Conservation (phyloP, 1,140 invertebrate genomes). For the Dolichoris vasculosae region DNA sequence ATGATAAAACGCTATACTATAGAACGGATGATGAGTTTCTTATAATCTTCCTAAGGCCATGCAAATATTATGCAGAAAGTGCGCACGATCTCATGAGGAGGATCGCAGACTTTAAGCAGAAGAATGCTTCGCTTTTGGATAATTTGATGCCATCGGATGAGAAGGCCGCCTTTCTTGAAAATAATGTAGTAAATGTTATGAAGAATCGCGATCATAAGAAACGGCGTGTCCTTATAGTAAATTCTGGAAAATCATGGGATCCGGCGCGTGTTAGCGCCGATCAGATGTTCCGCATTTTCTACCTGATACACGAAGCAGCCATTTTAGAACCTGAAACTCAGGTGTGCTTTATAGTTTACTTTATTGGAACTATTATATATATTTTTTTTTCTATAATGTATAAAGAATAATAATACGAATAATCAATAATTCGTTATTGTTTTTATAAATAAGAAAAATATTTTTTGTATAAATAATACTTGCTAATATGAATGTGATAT, state of each 20-base stretch:
- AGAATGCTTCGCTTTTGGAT: constrained; percentile 78
- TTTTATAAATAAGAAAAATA: no score
- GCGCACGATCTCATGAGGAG: constrained; percentile 84
- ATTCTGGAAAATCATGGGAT: constrained; percentile 81
- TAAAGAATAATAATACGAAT: no score
- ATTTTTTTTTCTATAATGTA: no score
- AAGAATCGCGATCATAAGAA: constrained; percentile 81
- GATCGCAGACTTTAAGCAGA: constrained; percentile 82
- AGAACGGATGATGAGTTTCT: constrained; percentile 84
- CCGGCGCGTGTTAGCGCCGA: constrained; percentile 82
- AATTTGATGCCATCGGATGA: constrained; percentile 81
- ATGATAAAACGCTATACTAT: constrained; percentile 78
- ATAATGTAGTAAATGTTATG: constrained; percentile 84
- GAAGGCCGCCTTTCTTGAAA: constrained; percentile 78
- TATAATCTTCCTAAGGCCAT: constrained; percentile 83
- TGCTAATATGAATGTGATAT: no score
- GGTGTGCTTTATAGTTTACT: constrained; percentile 57
- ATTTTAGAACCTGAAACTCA: constrained; percentile 84
- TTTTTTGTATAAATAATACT: no score
- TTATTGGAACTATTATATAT: no score
- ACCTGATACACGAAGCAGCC: constrained; percentile 84
- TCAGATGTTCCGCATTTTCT: constrained; percentile 85
- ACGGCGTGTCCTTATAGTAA: constrained; percentile 78
- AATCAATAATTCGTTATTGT: no score
- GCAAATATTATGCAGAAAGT: constrained; percentile 87